Evolutionary conservation across 2,797 vertebrate species (phyloP), one percentile per base, ranked within the genome.

Genomic region (Chlorospingus semifuscus): DNA sequence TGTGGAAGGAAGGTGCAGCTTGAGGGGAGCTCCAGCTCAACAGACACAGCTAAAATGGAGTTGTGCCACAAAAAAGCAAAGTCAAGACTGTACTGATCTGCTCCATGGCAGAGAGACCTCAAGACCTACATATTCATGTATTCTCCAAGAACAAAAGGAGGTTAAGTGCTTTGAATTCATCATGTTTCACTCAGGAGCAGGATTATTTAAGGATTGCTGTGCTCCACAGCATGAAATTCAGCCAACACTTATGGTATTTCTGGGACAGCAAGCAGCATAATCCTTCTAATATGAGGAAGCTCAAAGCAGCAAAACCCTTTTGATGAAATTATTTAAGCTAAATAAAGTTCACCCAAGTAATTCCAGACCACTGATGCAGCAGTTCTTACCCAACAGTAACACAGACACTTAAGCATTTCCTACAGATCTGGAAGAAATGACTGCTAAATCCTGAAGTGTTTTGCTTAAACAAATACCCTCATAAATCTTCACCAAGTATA

Each of bases 281-380:
- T 72, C 55, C 70, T 75, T 37, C 69, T 68, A 81, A 59, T 39
- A 80, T 26, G 19, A 93, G 32, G 64, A 79, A 95, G 53, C 78
- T 78, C 68, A 89, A 74, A 89, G 53, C 24, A 57, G 55, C 18
- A 95, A 91, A 92, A 83, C 9, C 15, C 65, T 94, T 83, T 52
- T 61, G 65, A 91, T 75, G 59, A 72, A 81, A 61, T 88, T 77
- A 87, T 46, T 83, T 78, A 56, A 74, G 27, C 72, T 83, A 91
- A 90, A 96, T 59, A 78, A 90, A 94, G 64, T 75, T 89, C 63
- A 93, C 60, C 55, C 53, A 87, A 87, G 78, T 89, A 68, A 91
- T 87, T 87, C 56, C 81, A 80, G 84, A 61, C 24, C 57, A 89
- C 24, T 32, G 59, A 90, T n/a, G 53, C 36, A 92, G 89, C 42